Conservation (phyloP, 2,113 vertebrate species). For the Notothenia coriiceps region DNA sequence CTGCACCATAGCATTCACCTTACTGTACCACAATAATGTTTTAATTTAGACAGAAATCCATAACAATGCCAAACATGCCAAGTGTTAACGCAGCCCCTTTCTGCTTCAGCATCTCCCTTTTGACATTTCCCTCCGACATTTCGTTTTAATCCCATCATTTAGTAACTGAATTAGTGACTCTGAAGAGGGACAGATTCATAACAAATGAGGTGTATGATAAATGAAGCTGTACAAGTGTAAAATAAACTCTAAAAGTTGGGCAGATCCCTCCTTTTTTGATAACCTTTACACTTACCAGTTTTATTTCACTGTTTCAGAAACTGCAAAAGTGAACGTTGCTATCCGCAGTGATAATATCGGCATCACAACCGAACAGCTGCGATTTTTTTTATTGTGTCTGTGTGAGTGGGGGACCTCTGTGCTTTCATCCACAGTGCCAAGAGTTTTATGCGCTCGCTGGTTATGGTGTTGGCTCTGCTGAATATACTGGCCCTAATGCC, state of each 20-base stretch:
- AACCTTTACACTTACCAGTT: not conserved
- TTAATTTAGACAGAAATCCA: not conserved
- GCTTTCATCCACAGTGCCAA: constrained; percentile 16
- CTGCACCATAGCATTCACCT: not conserved
- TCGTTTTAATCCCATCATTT: not conserved
- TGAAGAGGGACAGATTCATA: too few relatives aligned
- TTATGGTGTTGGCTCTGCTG: constrained; percentile 10
- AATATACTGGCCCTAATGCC: constrained; percentile 31
- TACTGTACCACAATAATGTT: not conserved
- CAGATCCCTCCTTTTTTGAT: not conserved
- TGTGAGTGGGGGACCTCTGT: constrained; percentile 2
- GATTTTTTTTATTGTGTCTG: constrained; percentile 15
- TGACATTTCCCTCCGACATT: not conserved
- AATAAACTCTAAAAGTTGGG: not conserved
- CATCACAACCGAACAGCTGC: not conserved
- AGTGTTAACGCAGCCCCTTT: not conserved
- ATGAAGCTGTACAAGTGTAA: not conserved
- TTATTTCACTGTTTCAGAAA: not conserved
- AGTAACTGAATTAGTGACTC: not conserved
- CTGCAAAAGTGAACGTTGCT: not conserved
- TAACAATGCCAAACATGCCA: not conserved
- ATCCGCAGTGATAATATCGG: constrained; percentile 13
- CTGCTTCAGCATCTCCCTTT: not conserved
- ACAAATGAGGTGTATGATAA: not conserved
- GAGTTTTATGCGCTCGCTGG: constrained; percentile 29